These are phyloP conservation scores for Pomacea maculata DNA, from an alignment of 1,140 invertebrate species.

Conservation along the genomic window DNA sequence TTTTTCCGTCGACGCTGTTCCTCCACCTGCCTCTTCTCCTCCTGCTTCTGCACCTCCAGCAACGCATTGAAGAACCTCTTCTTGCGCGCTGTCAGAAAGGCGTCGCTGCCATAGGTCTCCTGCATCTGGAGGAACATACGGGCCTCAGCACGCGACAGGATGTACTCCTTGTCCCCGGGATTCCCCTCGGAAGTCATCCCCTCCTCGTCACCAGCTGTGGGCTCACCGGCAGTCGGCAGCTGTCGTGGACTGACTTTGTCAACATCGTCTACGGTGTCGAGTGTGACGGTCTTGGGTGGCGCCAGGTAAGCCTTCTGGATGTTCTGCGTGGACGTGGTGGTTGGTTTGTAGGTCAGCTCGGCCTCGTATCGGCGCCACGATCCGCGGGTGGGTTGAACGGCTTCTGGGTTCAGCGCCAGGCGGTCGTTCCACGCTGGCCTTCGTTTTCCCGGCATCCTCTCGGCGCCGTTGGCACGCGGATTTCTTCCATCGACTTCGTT, in stretches of 20 bases:
- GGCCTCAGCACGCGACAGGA: conserved; percentile 27
- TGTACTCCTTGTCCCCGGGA: background rate
- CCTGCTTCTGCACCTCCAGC: conserved; percentile 35
- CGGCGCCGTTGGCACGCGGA: too few relatives aligned
- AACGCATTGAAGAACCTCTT: conserved; percentile 44
- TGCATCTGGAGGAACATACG: conserved; percentile 38
- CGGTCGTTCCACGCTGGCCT: conserved; percentile 7
- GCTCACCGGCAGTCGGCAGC: background rate
- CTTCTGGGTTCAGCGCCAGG: background rate
- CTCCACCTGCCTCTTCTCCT: conserved; percentile 31
- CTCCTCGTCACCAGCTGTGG: background rate
- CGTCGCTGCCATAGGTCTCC: conserved; percentile 37
- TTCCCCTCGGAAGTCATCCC: too few relatives aligned
- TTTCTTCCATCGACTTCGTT: background rate
- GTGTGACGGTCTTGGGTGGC: conserved; percentile 1
- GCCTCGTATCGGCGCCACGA: conserved; percentile 14
- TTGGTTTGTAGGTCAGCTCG: conserved; percentile 22
- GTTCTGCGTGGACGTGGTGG: conserved; percentile 10
- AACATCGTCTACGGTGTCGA: too few relatives aligned
- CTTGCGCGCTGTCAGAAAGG: conserved; percentile 34
- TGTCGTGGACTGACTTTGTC: background rate
- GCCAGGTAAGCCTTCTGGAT: conserved; percentile 24
- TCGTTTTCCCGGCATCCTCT: background rate
- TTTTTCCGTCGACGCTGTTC: conserved; percentile 19
- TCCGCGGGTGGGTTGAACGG: background rate